These are phyloP conservation scores for Teleopsis dalmanni DNA, from an alignment of 1,140 invertebrate species.

Conservation along the genomic window DNA sequence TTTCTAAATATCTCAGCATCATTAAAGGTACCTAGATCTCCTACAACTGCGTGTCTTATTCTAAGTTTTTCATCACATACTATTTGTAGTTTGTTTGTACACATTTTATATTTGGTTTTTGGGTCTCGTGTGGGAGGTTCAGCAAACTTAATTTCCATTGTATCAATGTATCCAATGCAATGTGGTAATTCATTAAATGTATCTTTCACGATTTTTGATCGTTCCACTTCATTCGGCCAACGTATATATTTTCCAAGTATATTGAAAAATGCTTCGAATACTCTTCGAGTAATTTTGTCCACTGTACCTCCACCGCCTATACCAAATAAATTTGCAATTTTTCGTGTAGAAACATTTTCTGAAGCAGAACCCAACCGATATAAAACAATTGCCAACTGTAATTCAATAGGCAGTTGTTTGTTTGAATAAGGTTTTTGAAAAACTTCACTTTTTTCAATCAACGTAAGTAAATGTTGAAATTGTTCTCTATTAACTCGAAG, in stretches of 20 bases:
- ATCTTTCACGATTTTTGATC: neutral
- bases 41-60: neutral
- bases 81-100: neutral
- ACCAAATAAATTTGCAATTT: constrained; percentile 1
- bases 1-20: too few species aligned
- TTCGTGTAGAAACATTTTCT: neutral
- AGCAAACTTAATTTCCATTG: neutral
- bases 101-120: neutral
- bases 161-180: neutral
- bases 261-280: neutral
- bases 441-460: too few species aligned
- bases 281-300: neutral
- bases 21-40: too few species aligned
- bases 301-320: constrained; percentile 1
- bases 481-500: too few species aligned
- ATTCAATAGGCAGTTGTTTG: too few species aligned
- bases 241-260: too few species aligned
- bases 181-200: neutral
- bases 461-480: too few species aligned
- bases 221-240: neutral
- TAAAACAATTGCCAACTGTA: neutral
- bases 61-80: neutral
- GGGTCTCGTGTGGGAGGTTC: neutral
- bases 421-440: too few species aligned
- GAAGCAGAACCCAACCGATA: neutral